Evolutionary conservation across 2,113 vertebrate genomes (phyloP).

Genomic region (Irena cyanogastra): DNA sequence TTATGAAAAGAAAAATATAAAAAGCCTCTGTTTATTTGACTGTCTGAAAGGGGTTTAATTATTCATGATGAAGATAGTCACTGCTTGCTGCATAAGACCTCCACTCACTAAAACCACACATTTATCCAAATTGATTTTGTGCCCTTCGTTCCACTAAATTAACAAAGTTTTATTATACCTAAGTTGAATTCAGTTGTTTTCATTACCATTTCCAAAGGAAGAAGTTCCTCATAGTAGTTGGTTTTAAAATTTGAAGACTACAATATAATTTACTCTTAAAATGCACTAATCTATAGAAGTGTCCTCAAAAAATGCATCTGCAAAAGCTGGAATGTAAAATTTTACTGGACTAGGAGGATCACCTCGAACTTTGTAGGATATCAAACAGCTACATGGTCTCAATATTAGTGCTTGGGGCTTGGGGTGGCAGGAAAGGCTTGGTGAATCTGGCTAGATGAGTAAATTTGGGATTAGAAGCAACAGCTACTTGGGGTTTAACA

Average conservation of each 20-base stretch:
- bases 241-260: background rate
- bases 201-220: background rate
- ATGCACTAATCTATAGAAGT: background rate
- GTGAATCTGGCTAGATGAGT: background rate
- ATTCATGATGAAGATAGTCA: background rate
- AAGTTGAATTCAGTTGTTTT: background rate
- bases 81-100: background rate
- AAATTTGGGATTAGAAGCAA: background rate
- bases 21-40: background rate
- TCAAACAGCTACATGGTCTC: background rate
- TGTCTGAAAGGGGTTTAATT: background rate
- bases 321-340: background rate
- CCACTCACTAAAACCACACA: background rate
- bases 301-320: background rate
- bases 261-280: background rate
- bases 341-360: background rate
- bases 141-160: background rate
- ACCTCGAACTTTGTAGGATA: background rate
- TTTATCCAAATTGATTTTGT: background rate
- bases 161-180: background rate
- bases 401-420: background rate
- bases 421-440: accelerated
- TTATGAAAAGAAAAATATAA: background rate
- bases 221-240: background rate
- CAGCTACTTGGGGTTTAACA: background rate